Evolutionary conservation across 1,140 invertebrate genomes (phyloP).

Genomic region (Rhopalosiphum padi): DNA sequence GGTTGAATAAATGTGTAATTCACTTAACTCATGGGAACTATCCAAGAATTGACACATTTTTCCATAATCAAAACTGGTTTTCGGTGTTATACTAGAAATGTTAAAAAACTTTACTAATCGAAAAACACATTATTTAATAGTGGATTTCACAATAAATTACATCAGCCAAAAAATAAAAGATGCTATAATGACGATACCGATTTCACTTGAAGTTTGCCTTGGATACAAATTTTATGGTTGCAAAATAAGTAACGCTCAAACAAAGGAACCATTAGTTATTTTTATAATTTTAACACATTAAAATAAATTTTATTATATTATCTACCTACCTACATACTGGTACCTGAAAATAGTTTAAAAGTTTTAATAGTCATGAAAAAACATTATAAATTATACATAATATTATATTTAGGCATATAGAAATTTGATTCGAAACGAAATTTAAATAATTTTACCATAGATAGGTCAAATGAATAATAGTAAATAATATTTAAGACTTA

Average conservation of each 20-base stretch:
- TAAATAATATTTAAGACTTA: neutral
- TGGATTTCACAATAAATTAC: constrained; percentile 31
- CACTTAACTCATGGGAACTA: neutral
- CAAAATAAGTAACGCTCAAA: constrained; percentile 14
- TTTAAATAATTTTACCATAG: neutral
- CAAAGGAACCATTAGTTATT: neutral
- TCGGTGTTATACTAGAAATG: constrained; percentile 24
- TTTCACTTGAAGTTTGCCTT: constrained; percentile 40
- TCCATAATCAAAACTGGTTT: constrained; percentile 22
- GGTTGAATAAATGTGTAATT: neutral
- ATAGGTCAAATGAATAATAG: neutral
- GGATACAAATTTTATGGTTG: constrained; percentile 15
- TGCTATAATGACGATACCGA: neutral
- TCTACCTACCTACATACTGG: neutral
- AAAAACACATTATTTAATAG: constrained; percentile 27
- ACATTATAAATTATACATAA: neutral
- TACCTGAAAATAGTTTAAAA: neutral
- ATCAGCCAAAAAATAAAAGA: constrained; percentile 2
- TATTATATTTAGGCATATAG: neutral
- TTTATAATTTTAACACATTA: neutral
- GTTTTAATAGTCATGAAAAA: neutral
- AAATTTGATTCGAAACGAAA: neutral
- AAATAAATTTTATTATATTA: neutral
- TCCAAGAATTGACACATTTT: constrained; percentile 40
- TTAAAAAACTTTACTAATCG: constrained; percentile 5